Evolutionary conservation across 2,888 invertebrate species (phyloP).

Genomic region (Poecilobothrus nobilitatus): DNA sequence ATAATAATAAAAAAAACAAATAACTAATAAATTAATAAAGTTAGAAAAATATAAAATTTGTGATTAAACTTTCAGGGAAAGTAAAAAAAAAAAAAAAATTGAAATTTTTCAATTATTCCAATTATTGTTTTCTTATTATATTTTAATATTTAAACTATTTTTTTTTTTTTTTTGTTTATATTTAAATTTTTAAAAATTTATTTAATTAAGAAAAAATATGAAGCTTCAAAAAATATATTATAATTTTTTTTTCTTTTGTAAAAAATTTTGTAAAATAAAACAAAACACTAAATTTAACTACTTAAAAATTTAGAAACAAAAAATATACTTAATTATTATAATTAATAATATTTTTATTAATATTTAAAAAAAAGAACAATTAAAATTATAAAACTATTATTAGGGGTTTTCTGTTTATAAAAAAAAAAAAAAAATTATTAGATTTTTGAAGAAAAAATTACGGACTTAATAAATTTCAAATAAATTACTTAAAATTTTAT

Average conservation of each 20-base stretch:
- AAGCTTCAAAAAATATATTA: not conserved
- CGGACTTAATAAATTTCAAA: not conserved
- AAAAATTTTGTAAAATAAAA: no score
- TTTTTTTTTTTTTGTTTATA: not conserved
- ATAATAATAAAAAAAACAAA: not conserved
- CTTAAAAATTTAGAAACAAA: not conserved
- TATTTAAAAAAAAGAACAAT: no score
- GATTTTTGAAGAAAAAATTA: not conserved
- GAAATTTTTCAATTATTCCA: constrained; percentile 2
- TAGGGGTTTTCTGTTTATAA: not conserved
- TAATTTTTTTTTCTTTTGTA: no score
- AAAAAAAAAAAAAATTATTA: not conserved
- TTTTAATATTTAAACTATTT: not conserved
- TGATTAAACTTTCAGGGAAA: constrained; percentile 2
- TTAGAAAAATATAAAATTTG: not conserved
- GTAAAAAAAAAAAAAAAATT: not conserved
- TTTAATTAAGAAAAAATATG: not conserved
- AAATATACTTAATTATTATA: not conserved
- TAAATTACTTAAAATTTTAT: not conserved
- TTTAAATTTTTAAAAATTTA: not conserved
- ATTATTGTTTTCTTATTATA: not conserved
- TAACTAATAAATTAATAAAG: not conserved
- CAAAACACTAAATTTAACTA: not conserved
- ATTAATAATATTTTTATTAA: no score
- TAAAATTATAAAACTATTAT: no score